Percentiles rank a stretch among this genome's conserved stretches.
These are phyloP conservation scores for Palloptera scutellata DNA, from an alignment of 2,888 invertebrate species.

Conservation along the genomic window DNA sequence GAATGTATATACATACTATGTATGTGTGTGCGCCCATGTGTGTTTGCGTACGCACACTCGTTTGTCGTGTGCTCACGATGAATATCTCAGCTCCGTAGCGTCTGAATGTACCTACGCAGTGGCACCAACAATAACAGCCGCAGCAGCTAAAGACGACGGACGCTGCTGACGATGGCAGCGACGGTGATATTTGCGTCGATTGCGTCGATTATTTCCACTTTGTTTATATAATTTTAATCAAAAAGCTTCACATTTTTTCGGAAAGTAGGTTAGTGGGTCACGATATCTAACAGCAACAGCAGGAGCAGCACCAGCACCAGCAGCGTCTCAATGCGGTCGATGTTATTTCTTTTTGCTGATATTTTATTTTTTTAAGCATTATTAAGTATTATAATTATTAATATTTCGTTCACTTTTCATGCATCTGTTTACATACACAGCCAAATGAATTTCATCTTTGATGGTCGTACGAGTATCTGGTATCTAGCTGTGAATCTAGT, in stretches of 20 bases:
- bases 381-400: too few species aligned
- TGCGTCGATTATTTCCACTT: constrained; percentile 56
- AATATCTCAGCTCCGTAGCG: background rate
- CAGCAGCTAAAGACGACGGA: background rate
- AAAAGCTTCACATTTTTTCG: constrained; percentile 48
- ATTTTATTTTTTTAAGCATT: background rate
- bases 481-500: too few species aligned
- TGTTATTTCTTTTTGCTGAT: constrained; percentile 8
- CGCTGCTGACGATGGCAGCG: background rate
- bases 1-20: too few species aligned
- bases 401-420: too few species aligned
- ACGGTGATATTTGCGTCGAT: constrained; percentile 43
- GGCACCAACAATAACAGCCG: background rate
- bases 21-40: background rate
- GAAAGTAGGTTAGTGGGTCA: constrained; percentile 86
- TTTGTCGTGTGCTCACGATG: background rate
- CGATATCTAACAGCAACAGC: constrained; percentile 56
- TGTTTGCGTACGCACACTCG: background rate
- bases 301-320: constrained; percentile 31
- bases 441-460: background rate
- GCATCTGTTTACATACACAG: background rate
- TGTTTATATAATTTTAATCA: constrained; percentile 54
- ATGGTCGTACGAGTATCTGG: background rate
- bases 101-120: background rate
- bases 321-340: constrained; percentile 20